Evolutionary conservation across 2,797 vertebrate species (phyloP).

Genomic region (Protosalanx chinensis): DNA sequence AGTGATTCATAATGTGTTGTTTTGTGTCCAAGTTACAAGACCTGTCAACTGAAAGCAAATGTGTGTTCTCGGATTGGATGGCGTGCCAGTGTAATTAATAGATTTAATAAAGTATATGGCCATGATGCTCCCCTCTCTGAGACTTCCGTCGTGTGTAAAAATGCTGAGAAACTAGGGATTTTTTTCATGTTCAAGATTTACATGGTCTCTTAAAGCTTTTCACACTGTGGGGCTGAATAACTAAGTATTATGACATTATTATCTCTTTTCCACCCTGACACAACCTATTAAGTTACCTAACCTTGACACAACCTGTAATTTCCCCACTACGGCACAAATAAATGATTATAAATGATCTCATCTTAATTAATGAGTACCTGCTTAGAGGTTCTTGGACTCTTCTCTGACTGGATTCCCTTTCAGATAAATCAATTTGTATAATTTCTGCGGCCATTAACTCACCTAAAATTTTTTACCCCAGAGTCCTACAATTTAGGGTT

Average conservation of each 20-base stretch:
- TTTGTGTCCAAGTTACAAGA: no score
- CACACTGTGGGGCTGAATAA: conserved; percentile 34
- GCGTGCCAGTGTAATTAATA: no score
- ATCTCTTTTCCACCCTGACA: no score
- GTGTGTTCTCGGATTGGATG: no score
- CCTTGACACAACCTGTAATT: background rate
- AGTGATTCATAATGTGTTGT: no score
- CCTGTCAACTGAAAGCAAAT: no score
- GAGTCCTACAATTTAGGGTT: conserved; percentile 26
- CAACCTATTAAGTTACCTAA: no score
- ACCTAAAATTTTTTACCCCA: conserved; percentile 37
- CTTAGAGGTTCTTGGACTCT: conserved; percentile 36
- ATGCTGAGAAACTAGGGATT: background rate
- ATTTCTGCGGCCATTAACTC: conserved; percentile 47
- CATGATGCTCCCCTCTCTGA: no score
- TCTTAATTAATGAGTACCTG: conserved; percentile 51
- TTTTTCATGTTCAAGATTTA: background rate
- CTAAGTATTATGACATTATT: conserved; percentile 23
- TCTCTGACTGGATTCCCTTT: conserved; percentile 35
- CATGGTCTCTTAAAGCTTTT: conserved; percentile 14
- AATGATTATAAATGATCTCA: conserved; percentile 36
- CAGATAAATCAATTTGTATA: conserved; percentile 53
- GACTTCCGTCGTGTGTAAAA: no score
- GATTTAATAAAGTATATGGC: no score
- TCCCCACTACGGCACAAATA: conserved; percentile 31